Conservation (phyloP, 2,113 vertebrate genomes). For the Junco hyemalis region DNA sequence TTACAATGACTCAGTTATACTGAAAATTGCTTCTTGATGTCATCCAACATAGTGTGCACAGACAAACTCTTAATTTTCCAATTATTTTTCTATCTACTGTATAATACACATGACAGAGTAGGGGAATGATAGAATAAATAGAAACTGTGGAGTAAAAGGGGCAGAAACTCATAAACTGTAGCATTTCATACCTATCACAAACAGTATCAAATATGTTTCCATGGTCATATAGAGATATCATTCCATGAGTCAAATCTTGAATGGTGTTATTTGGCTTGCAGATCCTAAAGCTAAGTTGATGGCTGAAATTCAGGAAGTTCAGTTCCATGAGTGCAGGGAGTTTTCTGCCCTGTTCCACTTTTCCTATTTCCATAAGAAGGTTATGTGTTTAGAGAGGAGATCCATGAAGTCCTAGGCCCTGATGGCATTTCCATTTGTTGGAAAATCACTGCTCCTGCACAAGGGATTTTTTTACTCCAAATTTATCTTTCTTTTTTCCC, state of each 20-base stretch:
- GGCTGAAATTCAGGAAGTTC: not conserved
- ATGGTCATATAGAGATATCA: not conserved
- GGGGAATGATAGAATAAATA: fast-evolving
- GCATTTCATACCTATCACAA: not conserved
- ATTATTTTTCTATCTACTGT: not conserved
- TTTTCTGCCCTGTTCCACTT: not conserved
- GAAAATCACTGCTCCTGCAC: not conserved
- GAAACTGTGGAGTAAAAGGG: not conserved
- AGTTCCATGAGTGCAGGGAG: not conserved
- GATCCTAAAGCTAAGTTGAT: not conserved
- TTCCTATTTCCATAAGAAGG: not conserved
- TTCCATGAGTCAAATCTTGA: not conserved
- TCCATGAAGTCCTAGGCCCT: not conserved
- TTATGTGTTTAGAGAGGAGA: not conserved
- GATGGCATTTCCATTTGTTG: not conserved
- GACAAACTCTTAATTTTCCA: not conserved
- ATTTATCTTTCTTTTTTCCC: not conserved
- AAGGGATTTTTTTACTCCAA: not conserved
- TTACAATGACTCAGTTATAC: not conserved
- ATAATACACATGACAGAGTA: fast-evolving
- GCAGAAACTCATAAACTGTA: not conserved
- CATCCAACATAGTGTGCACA: not conserved
- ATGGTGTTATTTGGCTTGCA: not conserved
- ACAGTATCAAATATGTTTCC: not conserved
- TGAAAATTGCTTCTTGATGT: not conserved